Evolutionary conservation across 2,113 vertebrate genomes (phyloP).

Genomic region (Sisor rabdophorus): DNA sequence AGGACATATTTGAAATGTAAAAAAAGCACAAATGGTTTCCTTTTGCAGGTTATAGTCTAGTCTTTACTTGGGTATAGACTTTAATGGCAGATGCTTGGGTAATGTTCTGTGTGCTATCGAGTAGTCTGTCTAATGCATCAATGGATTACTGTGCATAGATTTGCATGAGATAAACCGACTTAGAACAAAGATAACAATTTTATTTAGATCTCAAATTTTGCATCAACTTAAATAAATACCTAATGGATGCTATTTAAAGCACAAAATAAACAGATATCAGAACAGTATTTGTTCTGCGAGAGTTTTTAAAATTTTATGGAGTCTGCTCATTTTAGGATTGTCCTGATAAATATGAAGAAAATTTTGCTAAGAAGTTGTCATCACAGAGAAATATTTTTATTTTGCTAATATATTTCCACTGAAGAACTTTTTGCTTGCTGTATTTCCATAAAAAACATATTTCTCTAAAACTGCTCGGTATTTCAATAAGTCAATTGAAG

Average conservation of each 20-base stretch:
- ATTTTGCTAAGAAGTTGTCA: constrained; percentile 62
- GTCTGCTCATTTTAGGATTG: constrained; percentile 56
- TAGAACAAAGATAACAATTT: constrained; percentile 57
- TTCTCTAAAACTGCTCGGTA: constrained; percentile 40
- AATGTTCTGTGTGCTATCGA: constrained; percentile 61
- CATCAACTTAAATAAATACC: constrained; percentile 46
- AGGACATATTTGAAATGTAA: constrained; percentile 49
- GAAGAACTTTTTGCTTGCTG: constrained; percentile 43
- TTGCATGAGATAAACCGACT: constrained; percentile 67
- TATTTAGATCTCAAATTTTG: constrained; percentile 52
- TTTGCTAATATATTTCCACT: constrained; percentile 47
- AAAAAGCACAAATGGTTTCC: constrained; percentile 59
- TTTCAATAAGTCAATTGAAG: constrained; percentile 33
- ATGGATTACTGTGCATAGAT: constrained; percentile 64
- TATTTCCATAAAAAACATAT: constrained; percentile 45
- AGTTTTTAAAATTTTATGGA: constrained; percentile 61
- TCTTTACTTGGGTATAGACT: constrained; percentile 55
- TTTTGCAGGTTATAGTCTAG: constrained; percentile 54
- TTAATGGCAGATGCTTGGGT: constrained; percentile 55
- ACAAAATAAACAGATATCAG: constrained; percentile 43
- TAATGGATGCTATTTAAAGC: constrained; percentile 54
- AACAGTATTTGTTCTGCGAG: constrained; percentile 50
- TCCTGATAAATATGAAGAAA: constrained; percentile 53
- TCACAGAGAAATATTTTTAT: constrained; percentile 50
- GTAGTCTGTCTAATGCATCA: constrained; percentile 63